These are phyloP conservation scores for Calyptommatus sinebrachiatus DNA, from an alignment of 2,113 vertebrate genomes.

Conservation along the genomic window DNA sequence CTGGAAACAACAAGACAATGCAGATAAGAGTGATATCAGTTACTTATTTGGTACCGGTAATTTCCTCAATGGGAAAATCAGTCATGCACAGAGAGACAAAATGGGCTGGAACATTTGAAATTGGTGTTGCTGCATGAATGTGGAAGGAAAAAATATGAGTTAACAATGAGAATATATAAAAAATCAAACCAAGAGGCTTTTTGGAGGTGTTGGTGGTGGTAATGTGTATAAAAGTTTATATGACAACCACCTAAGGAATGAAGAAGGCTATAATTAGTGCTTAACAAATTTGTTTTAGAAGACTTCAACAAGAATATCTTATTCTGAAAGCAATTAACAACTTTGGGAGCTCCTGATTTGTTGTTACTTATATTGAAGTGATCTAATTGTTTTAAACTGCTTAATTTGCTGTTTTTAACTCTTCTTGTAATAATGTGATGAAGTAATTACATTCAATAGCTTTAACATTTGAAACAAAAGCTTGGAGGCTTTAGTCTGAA, in stretches of 20 bases:
- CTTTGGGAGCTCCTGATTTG: constrained; percentile 33
- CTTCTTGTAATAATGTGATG: constrained; percentile 15
- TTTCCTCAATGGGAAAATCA: too few relatives aligned
- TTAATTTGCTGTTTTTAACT: constrained; percentile 48
- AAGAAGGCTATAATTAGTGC: constrained; percentile 11
- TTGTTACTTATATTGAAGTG: constrained; percentile 26
- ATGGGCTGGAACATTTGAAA: too few relatives aligned
- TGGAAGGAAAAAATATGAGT: too few relatives aligned
- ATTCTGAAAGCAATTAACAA: constrained; percentile 32
- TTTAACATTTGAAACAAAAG: constrained; percentile 24
- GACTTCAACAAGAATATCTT: constrained; percentile 7
- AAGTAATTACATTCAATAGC: constrained; percentile 40
- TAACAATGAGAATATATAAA: too few relatives aligned
- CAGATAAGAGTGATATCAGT: too few relatives aligned
- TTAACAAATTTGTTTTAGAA: constrained; percentile 24
- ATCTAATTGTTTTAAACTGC: constrained; percentile 41
- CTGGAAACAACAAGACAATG: too few relatives aligned
- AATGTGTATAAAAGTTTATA: too few relatives aligned
- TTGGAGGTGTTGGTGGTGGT: too few relatives aligned
- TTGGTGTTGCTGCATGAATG: too few relatives aligned
- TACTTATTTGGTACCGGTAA: too few relatives aligned
- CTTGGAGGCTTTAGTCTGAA: background rate
- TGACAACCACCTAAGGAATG: background rate
- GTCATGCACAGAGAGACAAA: too few relatives aligned
- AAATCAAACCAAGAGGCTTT: too few relatives aligned